Percentiles rank a stretch among this genome's conserved stretches.
Conservation (phyloP, 2,797 vertebrate species). For the Acanthornis magna region DNA sequence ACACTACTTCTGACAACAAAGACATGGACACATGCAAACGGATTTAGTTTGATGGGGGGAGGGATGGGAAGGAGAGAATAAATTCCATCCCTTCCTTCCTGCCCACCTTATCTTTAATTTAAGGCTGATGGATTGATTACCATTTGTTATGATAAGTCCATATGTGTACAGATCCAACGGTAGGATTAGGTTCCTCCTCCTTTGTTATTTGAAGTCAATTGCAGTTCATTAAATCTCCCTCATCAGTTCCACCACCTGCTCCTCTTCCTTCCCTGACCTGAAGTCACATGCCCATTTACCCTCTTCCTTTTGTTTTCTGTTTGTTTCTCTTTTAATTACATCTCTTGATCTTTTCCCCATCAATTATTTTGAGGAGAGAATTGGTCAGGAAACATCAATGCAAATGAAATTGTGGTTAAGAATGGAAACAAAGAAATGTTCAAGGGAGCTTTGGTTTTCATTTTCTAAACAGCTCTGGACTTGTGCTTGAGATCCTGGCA, state of each 20-base stretch:
- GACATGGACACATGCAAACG: neutral
- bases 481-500: neutral
- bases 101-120: constrained; percentile 58
- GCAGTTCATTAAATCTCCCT: constrained; percentile 69
- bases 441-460: neutral
- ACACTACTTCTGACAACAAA: neutral
- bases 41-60: neutral
- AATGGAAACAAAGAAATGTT: constrained; percentile 42
- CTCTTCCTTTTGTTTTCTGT: constrained; percentile 63
- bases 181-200: constrained; percentile 69
- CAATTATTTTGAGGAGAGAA: constrained; percentile 61
- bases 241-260: constrained; percentile 67
- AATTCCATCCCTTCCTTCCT: constrained; percentile 57
- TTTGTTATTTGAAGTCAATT: constrained; percentile 64
- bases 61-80: neutral
- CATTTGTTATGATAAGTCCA: constrained; percentile 70
- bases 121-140: constrained; percentile 64
- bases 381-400: constrained; percentile 43
- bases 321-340: constrained; percentile 62
- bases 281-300: constrained; percentile 45
- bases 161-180: constrained; percentile 48
- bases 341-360: constrained; percentile 57
- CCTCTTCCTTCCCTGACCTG: constrained; percentile 50
- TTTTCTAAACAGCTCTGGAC: constrained; percentile 21
- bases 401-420: constrained; percentile 49